Conservation (phyloP, 1,140 invertebrate genomes). For the Drosophila melanica region DNA sequence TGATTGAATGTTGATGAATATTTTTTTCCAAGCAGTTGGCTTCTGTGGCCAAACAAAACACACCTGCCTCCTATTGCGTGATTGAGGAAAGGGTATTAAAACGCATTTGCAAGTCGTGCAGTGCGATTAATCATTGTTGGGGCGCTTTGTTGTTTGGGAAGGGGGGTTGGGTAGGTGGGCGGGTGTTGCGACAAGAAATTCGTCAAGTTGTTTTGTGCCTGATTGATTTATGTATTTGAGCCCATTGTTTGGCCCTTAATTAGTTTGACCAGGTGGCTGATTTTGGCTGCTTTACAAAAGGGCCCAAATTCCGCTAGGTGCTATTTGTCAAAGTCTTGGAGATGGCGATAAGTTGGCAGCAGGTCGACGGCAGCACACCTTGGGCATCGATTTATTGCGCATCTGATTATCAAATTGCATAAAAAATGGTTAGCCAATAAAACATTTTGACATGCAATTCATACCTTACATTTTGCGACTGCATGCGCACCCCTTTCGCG, state of each 20-base stretch:
- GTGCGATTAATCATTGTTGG: constrained; percentile 74
- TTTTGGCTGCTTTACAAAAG: constrained; percentile 17
- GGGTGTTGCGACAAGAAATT: constrained; percentile 57
- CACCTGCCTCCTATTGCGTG: constrained; percentile 13
- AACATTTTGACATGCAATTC: constrained; percentile 82
- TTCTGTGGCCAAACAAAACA: constrained; percentile 1
- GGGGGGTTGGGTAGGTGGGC: too few relatives aligned
- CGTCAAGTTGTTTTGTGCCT: constrained; percentile 76
- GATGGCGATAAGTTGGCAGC: constrained; percentile 61
- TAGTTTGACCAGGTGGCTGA: constrained; percentile 73
- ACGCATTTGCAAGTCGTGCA: constrained; percentile 48
- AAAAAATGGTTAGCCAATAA: constrained; percentile 81
- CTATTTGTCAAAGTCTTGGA: constrained; percentile 68
- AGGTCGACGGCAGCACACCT: constrained; percentile 3
- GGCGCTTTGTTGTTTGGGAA: constrained; percentile 18
- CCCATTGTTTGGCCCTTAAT: constrained; percentile 76
- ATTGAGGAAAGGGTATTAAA: constrained; percentile 56
- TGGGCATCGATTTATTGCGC: constrained; percentile 64
- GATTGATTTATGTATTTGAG: constrained; percentile 77
- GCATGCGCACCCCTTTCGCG: background rate
- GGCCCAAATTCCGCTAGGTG: constrained; percentile 5
- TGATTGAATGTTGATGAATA: constrained; percentile 4
- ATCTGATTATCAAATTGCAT: constrained; percentile 79
- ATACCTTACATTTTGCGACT: constrained; percentile 67
- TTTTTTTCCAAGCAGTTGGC: background rate